Evolutionary conservation across 2,113 vertebrate species (phyloP).

Genomic region (Sakesphorus luctuosus): DNA sequence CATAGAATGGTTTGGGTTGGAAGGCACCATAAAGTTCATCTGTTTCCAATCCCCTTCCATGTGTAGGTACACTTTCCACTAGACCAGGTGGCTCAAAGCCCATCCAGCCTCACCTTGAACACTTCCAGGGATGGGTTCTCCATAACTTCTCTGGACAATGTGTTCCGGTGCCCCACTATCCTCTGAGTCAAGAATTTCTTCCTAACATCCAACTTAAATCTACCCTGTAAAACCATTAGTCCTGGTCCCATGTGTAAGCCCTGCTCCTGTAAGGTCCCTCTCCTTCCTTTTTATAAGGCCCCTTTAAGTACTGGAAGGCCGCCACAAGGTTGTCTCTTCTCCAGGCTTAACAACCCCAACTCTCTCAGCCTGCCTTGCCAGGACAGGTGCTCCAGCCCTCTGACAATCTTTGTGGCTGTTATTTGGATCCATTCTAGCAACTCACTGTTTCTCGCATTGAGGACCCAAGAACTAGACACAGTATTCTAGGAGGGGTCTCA

Average conservation of each 20-base stretch:
- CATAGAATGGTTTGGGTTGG: no score
- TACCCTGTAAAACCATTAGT: not conserved
- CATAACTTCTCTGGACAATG: not conserved
- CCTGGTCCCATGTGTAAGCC: not conserved
- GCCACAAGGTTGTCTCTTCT: not conserved
- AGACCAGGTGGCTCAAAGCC: not conserved
- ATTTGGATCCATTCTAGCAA: not conserved
- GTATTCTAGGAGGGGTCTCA: not conserved
- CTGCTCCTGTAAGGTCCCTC: rapidly evolving
- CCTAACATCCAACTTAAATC: not conserved
- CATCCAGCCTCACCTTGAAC: not conserved
- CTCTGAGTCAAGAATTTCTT: not conserved
- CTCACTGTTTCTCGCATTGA: not conserved
- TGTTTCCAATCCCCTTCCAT: no score
- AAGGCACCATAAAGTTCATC: no score
- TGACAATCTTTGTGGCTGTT: not conserved
- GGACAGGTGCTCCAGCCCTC: not conserved
- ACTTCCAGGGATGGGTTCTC: not conserved
- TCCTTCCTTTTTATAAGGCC: not conserved
- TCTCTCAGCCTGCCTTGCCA: not conserved
- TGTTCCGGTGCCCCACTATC: not conserved
- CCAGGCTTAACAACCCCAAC: not conserved
- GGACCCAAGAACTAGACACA: not conserved
- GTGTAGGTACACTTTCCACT: not conserved
- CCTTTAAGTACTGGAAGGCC: not conserved